Base-by-base conservation (phyloP, 1,140 invertebrate genomes). In the Bradysia coprophila region DNA sequence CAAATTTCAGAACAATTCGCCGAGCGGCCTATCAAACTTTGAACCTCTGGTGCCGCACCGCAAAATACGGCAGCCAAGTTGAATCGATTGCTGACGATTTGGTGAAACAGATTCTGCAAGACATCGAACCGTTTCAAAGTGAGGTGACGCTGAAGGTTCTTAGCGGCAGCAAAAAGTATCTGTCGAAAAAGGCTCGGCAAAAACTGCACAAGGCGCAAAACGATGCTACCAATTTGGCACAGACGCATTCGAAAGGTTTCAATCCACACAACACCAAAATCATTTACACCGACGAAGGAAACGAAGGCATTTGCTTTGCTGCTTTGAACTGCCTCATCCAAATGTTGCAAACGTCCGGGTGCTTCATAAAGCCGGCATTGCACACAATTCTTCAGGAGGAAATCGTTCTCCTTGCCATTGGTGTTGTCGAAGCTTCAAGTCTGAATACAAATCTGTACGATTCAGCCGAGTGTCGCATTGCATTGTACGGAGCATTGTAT, bases 131-230 rank as follows among this genome's bases (percentile, higher is more conserved):
- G 1, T 43, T 22, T 24, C 41, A 48, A 41, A 41, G 19, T 45
- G 46, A 43, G 15, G 34, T 48, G 13, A 48, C 41, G 8, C 31
- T 48, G 18, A 40, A 47, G 37, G 45, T 46, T 19, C 20, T 42
- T 15, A 45, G 32, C 41, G 46, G 44, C 11, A 24, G 41, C 4
- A 33, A 40, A 16, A 48, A 42, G 19, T 24, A 48, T 21, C 37
- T 48, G 33, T 48, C 43, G 1, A 48, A 48, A 20, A 48, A 43
- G 21, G 39, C 39, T 19, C 23, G 42, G 20, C 43, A 44, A 38
- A 38, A 45, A 38, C 20, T 45, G 4, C 39, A 45, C 20, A 48
- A 45, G 10, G 20, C 39, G 1, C 43, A 45, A 43, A 45, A 45
- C 33, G 44, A 41, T 16, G 19, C 28, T 8, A 40, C 46, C 1